phyloP scores from a whole-genome alignment of 2,888 invertebrate species.

The Sialis lutaria region DNA sequence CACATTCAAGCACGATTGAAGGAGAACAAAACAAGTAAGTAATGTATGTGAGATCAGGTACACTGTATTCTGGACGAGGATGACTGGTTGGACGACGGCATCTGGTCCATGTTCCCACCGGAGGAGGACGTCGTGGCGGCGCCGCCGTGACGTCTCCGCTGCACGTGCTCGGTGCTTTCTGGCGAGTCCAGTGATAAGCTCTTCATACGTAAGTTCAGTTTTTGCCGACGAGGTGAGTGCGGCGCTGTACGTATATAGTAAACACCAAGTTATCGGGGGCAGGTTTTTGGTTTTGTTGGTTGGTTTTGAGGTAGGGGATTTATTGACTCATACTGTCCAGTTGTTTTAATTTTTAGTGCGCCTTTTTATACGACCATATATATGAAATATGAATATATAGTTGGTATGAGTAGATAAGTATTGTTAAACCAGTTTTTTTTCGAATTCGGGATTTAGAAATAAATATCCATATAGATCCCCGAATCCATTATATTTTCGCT shows the following conservation, averaged over 20 bases:
- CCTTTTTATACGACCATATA: too few relatives aligned
- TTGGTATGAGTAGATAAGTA: too few relatives aligned
- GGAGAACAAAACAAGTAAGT: not conserved
- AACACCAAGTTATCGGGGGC: too few relatives aligned
- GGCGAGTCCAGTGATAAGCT: slow-evolving; percentile 93
- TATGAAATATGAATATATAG: too few relatives aligned
- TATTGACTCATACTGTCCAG: too few relatives aligned
- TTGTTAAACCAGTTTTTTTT: too few relatives aligned
- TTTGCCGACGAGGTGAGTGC: slow-evolving; percentile 89
- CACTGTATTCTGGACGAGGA: slow-evolving; percentile 42
- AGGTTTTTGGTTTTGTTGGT: too few relatives aligned
- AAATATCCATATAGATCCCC: too few relatives aligned
- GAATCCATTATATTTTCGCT: too few relatives aligned
- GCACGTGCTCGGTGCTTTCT: slow-evolving; percentile 72
- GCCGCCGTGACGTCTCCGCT: slow-evolving; percentile 45
- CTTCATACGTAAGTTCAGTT: slow-evolving; percentile 95
- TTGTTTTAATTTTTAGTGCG: too few relatives aligned
- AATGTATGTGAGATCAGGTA: slow-evolving; percentile 21
- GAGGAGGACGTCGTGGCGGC: slow-evolving; percentile 5
- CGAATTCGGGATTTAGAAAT: too few relatives aligned
- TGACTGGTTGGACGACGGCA: slow-evolving; percentile 32
- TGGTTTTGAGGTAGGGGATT: too few relatives aligned
- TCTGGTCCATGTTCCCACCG: slow-evolving; percentile 14
- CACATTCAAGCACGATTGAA: not conserved
- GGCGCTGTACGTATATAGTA: slow-evolving; percentile 45